Evolutionary conservation across 2,113 vertebrate species (phyloP), one percentile per base, ranked within the genome.

Genomic region (Halichoerus grypus): DNA sequence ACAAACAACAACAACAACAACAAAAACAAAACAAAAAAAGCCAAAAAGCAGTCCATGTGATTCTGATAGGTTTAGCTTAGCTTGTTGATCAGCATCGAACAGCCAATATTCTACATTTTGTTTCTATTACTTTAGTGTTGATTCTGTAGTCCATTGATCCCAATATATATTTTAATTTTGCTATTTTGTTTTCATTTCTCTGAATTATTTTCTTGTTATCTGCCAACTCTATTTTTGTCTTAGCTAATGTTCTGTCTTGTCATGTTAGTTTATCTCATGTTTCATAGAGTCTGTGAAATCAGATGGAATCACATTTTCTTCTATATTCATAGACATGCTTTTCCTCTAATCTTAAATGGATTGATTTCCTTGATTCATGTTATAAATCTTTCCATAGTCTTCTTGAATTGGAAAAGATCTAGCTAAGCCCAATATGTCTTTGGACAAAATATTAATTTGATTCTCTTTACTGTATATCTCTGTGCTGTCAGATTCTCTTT

Each of bases 351-450:
- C 59, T 88, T 79, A 69, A 94, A 14, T 51, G 55, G 42, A 51
- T 84, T 86, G 88, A 49, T 82, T 51, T 72, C 10, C 28, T 77
- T 24, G 12, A n/a, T 51, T 86, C 31, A 86, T 91, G 31, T 9
- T 88, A n/a, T 91, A 91, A 93, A 71, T 55, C 49, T 82, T 96
- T 87, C 36, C 26, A 59, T 65, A 53, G 46, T 28, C 14, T 85
- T 93, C 77, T 90, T 97, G 55, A 97, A 81, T 74, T 97, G 55
- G 39, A 55, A 86, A 82, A 61, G 33, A 77, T 42, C 51, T 9
- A 77, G 76, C 53, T 21, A 94, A 71, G 18, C 7, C 51, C 84
- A 65, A 2, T 36, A 67, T 63, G 14, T 3, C 26, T 15, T 46
- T 55, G 53, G 49, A n/a, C 51, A 85, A 21, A 13, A 13, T 36